A percentile compares a stretch with the other conserved stretches of the same genome.
phyloP scores from a whole-genome alignment of 2,113 vertebrate species.

The Callionymus lyra region DNA sequence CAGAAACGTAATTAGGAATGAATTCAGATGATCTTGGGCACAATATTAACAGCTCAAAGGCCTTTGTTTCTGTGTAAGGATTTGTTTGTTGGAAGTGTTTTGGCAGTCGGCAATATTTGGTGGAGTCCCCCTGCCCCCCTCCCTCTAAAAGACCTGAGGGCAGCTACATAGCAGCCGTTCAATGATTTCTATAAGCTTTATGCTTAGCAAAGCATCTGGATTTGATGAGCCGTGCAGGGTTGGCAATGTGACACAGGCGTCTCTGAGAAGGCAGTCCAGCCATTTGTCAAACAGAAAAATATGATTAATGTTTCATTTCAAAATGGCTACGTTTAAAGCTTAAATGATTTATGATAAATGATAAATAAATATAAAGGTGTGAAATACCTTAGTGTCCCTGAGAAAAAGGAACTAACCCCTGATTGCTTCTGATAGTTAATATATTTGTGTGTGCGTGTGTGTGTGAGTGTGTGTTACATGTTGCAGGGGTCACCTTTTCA shows the following conservation, averaged over 20 bases:
- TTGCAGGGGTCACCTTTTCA: no score
- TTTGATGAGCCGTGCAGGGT: slow-evolving; percentile 51
- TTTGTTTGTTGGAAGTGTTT: slow-evolving; percentile 50
- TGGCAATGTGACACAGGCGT: slow-evolving; percentile 44
- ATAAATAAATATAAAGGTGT: background rate
- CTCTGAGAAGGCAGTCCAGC: slow-evolving; percentile 43
- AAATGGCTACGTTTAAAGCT: background rate
- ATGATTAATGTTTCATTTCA: slow-evolving; percentile 16
- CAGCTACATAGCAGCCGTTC: slow-evolving; percentile 46
- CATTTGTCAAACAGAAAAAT: slow-evolving; percentile 20
- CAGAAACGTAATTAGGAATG: no score
- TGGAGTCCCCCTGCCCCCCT: slow-evolving; percentile 18
- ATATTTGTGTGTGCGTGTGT: no score
- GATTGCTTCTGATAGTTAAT: no score
- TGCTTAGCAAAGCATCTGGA: slow-evolving; percentile 66
- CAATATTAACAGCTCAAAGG: slow-evolving; percentile 54
- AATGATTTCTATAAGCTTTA: slow-evolving; percentile 52
- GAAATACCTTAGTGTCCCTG: no score
- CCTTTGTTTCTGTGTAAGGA: slow-evolving; percentile 47
- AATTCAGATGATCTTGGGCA: slow-evolving; percentile 44
- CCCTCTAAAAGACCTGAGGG: slow-evolving; percentile 39
- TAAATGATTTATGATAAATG: no score
- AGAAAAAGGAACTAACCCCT: no score
- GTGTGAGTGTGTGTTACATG: no score
- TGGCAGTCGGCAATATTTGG: slow-evolving; percentile 49